Evolutionary conservation across 2,113 vertebrate species (phyloP), one percentile per base, ranked within the genome.

Genomic region (Martes martes): DNA sequence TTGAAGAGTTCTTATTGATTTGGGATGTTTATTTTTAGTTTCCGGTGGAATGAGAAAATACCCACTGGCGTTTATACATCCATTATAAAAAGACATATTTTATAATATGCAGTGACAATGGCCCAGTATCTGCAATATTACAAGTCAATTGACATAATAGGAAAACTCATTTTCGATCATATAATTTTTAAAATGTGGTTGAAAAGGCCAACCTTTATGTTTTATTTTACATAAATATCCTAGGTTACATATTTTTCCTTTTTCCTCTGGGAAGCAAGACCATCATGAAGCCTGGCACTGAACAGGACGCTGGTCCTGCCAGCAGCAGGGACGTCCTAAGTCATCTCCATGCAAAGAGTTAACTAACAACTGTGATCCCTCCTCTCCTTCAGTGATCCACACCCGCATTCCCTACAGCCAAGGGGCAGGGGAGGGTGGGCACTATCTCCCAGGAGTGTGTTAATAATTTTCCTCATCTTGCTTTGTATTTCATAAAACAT

Each of bases 401-500:
- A 15, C 26, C 73, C 1, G 7, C n/a, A 76, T 79, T 90, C 57
- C 63, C 86, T 69, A n/a, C 5, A 89, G 21, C 15, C 80, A 86
- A 80, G 1, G 31, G 45, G 39, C 71, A 90, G 47, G 36, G n/a
- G 45, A 86, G 94, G 86, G 21, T 65, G 39, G 21, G 19, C 50
- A 86, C 24, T 63, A 87, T 24, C 79, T 90, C 67, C 76, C 26
- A 78, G 81, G 88, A 81, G 91, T 42, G 18, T 47, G 85, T 57
- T 45, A 73, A 59, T 76, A 69, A 92, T 69, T 83, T 94, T 85
- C 50, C 74, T 90, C 63, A 67, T 50, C 76, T 81, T 94, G 63
- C 94, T 84, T 74, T 95, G 36, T 59, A 78, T 86, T 94, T 90
- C 83, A 52, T 78, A 90, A 76, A 85, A 52, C 52, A 93, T 91